Percentiles rank a stretch among this genome's conserved stretches.
phyloP scores from a whole-genome alignment of 1,140 invertebrate genomes.

The Pseudoatta argentina region DNA sequence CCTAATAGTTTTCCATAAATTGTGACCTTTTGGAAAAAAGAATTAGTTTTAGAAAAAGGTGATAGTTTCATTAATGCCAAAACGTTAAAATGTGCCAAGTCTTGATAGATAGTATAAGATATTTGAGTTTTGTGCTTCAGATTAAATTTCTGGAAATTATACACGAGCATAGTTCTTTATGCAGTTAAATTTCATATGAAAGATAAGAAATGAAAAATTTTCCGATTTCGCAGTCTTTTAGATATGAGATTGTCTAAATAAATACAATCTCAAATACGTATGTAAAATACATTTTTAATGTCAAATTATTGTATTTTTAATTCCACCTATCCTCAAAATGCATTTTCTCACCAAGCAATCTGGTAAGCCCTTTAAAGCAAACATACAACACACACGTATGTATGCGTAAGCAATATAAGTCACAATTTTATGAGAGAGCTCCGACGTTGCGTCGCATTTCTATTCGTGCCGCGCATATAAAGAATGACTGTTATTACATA shows the following conservation, averaged over 20 bases:
- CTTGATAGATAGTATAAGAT: not conserved
- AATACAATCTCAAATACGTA: not conserved
- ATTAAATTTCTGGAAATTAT: not conserved
- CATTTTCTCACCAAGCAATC: not conserved
- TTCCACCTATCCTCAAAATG: not conserved
- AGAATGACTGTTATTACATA: slow-evolving; percentile 11
- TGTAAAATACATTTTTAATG: not conserved
- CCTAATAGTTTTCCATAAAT: not conserved
- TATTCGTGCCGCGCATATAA: not conserved
- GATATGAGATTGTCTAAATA: not conserved
- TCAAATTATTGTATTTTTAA: not conserved
- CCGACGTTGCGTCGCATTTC: not conserved
- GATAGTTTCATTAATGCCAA: not conserved
- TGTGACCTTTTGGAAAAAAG: not conserved
- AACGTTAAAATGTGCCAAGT: not conserved
- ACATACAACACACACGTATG: not conserved
- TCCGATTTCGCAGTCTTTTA: not conserved
- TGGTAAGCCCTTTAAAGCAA: not conserved
- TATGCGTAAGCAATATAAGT: not conserved
- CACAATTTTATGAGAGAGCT: not conserved
- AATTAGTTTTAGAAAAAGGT: not conserved
- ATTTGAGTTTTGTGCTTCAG: not conserved
- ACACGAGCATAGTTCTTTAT: not conserved
- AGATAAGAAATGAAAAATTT: not conserved
- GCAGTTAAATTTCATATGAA: not conserved